phyloP scores from a whole-genome alignment of 2,113 vertebrate species.

The Eleginops maclovinus region DNA sequence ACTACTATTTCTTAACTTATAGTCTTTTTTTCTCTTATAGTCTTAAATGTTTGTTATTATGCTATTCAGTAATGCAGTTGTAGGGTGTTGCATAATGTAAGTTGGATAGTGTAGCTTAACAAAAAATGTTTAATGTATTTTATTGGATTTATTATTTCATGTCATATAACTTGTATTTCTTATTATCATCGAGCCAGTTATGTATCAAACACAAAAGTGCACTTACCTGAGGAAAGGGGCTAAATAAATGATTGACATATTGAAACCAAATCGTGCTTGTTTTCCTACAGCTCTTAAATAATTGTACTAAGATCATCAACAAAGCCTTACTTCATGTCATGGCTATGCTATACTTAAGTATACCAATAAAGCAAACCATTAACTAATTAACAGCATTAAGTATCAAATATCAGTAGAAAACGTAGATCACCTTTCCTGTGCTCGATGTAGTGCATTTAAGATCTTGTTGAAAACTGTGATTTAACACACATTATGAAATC shows the following conservation, averaged over 20 bases:
- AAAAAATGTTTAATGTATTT: neutral
- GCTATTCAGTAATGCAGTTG: neutral
- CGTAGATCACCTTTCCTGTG: neutral
- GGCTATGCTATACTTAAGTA: neutral
- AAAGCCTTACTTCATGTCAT: neutral
- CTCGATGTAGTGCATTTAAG: neutral
- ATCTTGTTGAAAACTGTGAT: slow-evolving; percentile 3
- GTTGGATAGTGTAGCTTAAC: neutral
- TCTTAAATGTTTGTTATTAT: neutral
- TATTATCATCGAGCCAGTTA: neutral
- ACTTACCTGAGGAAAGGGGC: neutral
- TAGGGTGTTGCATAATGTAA: neutral
- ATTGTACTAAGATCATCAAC: neutral
- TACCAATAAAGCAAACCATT: neutral
- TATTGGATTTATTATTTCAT: neutral
- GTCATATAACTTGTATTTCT: neutral
- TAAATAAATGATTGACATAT: neutral
- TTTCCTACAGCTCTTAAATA: neutral
- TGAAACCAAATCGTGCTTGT: neutral
- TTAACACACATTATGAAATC: slow-evolving; percentile 6
- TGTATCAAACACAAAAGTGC: neutral
- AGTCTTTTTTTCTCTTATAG: neutral
- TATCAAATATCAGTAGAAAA: neutral
- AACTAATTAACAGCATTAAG: neutral
- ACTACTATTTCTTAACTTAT: slow-evolving; percentile 21